These are phyloP conservation scores for Cebidichthys violaceus DNA, from an alignment of 2,113 vertebrate genomes.

Conservation along the genomic window DNA sequence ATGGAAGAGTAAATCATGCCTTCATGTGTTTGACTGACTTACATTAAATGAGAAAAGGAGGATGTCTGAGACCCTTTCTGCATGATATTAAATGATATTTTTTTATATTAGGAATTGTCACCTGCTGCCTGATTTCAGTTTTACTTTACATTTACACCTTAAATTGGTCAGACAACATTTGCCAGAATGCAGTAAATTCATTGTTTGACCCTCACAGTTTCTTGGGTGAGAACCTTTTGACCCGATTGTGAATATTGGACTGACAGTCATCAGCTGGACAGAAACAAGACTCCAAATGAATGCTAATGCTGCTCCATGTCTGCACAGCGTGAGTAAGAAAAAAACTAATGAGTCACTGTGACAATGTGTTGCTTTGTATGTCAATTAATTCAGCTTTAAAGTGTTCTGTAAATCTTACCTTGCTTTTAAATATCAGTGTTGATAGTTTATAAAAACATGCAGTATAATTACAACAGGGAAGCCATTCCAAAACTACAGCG, in stretches of 20 bases:
- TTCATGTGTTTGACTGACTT: not conserved
- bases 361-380: not conserved
- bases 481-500: slow-evolving; percentile 4
- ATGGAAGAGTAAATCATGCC: not conserved
- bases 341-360: not conserved
- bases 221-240: too few species aligned
- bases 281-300: not conserved
- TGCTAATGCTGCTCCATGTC: not conserved
- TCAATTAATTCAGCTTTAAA: not conserved
- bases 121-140: too few species aligned
- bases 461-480: slow-evolving; percentile 11
- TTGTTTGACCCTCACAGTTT: too few species aligned
- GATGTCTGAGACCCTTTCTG: too few species aligned
- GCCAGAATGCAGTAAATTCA: too few species aligned
- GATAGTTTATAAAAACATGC: slow-evolving; percentile 6
- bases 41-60: too few species aligned
- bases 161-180: too few species aligned
- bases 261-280: not conserved
- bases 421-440: not conserved
- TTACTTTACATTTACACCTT: too few species aligned
- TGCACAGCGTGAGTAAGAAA: not conserved
- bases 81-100: too few species aligned
- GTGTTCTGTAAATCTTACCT: not conserved
- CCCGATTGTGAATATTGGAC: too few species aligned
- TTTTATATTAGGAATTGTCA: too few species aligned